Evolutionary conservation across 30 jellyfish, hydroid and myxozoan genomes (phyloP).

Genomic region (Chrysaora quinquecirrha): DNA sequence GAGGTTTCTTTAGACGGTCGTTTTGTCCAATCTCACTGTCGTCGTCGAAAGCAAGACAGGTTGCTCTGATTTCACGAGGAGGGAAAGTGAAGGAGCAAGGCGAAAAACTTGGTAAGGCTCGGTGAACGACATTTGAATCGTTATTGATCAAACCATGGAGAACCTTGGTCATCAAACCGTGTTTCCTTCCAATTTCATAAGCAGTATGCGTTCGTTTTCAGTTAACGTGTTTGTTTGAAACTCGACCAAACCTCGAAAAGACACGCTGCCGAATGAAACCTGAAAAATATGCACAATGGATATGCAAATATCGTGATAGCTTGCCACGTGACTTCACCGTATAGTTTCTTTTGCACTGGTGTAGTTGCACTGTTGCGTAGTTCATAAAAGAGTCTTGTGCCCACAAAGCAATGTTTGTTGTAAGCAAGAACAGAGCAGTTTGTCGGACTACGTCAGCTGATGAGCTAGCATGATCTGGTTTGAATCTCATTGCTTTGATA

Average conservation of each 20-base stretch:
- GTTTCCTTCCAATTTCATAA: too few species aligned
- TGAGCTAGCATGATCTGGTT: slow-evolving; percentile 66
- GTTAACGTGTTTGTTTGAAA: slow-evolving; percentile 56
- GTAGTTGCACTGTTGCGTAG: slow-evolving; percentile 82
- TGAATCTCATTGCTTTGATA: slow-evolving; percentile 84
- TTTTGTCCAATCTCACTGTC: too few species aligned
- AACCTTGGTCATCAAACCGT: too few species aligned
- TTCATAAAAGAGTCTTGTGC: slow-evolving; percentile 95
- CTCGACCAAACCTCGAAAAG: slow-evolving; percentile 92
- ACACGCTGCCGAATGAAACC: slow-evolving; percentile 96
- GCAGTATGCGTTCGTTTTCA: too few species aligned
- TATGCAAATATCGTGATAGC: slow-evolving; percentile 89
- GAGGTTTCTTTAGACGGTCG: too few species aligned
- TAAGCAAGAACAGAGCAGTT: slow-evolving; percentile 76
- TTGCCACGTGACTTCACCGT: slow-evolving; percentile 85
- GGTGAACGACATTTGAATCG: too few species aligned
- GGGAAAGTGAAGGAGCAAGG: too few species aligned
- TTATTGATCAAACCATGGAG: too few species aligned
- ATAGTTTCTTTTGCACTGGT: slow-evolving; percentile 82
- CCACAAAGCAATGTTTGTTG: slow-evolving; percentile 94
- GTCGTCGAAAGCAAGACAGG: too few species aligned
- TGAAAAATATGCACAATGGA: slow-evolving; percentile 91
- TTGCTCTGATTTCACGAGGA: too few species aligned
- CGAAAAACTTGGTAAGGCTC: too few species aligned
- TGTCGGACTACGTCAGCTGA: slow-evolving; percentile 80